Base-by-base conservation (phyloP, 2,888 invertebrate species). In the Epistrophe eligans region DNA sequence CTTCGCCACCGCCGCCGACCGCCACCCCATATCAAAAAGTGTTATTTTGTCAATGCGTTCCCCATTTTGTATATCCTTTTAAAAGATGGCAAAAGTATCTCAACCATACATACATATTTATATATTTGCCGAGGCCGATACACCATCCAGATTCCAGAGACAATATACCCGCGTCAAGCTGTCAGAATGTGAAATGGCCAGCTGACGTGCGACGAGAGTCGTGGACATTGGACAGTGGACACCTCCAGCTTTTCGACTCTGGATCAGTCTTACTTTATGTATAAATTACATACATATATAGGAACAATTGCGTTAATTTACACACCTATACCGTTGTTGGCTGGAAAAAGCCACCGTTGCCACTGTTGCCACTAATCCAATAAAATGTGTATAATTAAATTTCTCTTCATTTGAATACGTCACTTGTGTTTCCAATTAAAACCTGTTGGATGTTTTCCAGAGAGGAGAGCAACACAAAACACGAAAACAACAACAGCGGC, bases 331-430 rank as follows among this genome's bases (percentile, higher is more conserved):
- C 87, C 81, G 88, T 84, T 70, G 84, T 43, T 52, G 62, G 62
- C 55, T 70, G 55, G 52, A 74, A 79, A 77, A 88, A 77, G 79
- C 72, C 85, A 66, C 83, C 72, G 64, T 45, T 70, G 73, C 73
- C 79, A 67, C 81, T 72, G 71, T 83, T 79, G 79, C 87, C 88
- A 88, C 82, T 93, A 92, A 92, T 92, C 92, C 93, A 93, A 92
- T 92, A 92, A 92, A 92, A 91, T 91, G 90, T 91, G 92, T 92
- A 83, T 87, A 92, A 92, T 92, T 93, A 93, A 92, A 93, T 93
- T 93, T 91, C 91, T 92, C 91, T 92, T 92, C 92, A 92, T 92
- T 92, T 92, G 92, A 90, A 90, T 91, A 90, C 89, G 90, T 90
- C 90, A 90, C 90, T 90, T 90, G 87, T 89, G 90, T 89, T 90